phyloP scores from a whole-genome alignment of 1,140 invertebrate genomes.

The Marisa cornuarietis region DNA sequence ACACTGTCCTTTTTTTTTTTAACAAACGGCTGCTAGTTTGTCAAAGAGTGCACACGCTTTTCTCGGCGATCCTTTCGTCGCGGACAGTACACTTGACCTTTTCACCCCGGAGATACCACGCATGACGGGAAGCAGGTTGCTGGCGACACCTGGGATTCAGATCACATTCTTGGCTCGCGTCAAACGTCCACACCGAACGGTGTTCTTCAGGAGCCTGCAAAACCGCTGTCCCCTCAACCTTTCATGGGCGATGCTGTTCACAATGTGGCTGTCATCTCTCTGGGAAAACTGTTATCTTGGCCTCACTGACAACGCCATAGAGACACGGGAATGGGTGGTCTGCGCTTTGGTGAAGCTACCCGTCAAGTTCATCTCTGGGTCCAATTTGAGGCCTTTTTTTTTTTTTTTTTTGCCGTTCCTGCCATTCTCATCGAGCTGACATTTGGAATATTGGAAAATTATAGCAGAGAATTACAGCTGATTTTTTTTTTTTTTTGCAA shows the following conservation, averaged over 20 bases:
- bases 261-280: constrained; percentile 34
- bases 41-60: neutral
- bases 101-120: constrained; percentile 19
- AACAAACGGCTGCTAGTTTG: neutral
- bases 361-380: constrained; percentile 27
- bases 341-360: constrained; percentile 25
- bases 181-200: constrained; percentile 27
- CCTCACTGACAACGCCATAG: constrained; percentile 8
- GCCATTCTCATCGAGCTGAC: constrained; percentile 22
- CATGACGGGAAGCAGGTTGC: constrained; percentile 1
- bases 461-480: no score
- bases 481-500: constrained; percentile 24
- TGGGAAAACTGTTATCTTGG: constrained; percentile 29
- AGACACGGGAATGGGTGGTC: constrained; percentile 2
- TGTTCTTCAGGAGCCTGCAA: neutral
- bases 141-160: constrained; percentile 16
- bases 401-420: constrained; percentile 46
- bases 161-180: constrained; percentile 32
- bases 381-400: no score
- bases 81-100: neutral
- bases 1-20: neutral
- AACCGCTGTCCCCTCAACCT: constrained; percentile 18
- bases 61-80: neutral
- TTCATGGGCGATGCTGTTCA: constrained; percentile 30
- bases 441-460: no score